Conservation (phyloP, 2,888 invertebrate species). For the Miltochrista miniata region DNA sequence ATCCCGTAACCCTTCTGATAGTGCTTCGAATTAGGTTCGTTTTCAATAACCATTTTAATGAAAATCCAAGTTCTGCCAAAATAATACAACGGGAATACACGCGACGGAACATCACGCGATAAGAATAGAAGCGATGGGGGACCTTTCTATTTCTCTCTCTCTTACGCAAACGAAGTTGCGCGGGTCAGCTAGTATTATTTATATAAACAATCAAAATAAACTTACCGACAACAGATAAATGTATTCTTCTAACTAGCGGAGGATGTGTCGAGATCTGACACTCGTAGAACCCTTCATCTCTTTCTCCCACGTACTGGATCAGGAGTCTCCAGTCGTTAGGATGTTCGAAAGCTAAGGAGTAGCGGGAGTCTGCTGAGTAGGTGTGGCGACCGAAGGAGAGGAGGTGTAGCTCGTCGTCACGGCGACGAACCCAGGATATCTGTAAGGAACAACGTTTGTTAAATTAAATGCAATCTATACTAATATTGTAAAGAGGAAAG, state of each 20-base stretch:
- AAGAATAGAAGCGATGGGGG: too few relatives aligned
- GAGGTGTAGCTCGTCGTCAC: slow-evolving; percentile 86
- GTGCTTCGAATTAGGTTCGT: too few relatives aligned
- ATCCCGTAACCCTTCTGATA: too few relatives aligned
- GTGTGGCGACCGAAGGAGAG: slow-evolving; percentile 87
- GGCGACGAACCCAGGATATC: slow-evolving; percentile 88
- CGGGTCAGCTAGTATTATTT: too few relatives aligned
- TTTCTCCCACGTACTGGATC: slow-evolving; percentile 88
- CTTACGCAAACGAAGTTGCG: too few relatives aligned
- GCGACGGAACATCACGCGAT: too few relatives aligned
- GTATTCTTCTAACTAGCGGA: slow-evolving; percentile 87
- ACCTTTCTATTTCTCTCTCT: too few relatives aligned
- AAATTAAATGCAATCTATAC: too few relatives aligned
- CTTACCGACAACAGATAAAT: slow-evolving; percentile 89
- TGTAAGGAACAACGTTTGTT: slow-evolving; percentile 33
- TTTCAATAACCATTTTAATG: too few relatives aligned
- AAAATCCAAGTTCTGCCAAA: too few relatives aligned
- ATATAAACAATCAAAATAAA: slow-evolving; percentile 19
- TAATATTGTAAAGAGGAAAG: too few relatives aligned
- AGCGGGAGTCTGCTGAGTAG: slow-evolving; percentile 86
- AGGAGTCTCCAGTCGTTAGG: slow-evolving; percentile 91
- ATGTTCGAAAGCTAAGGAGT: slow-evolving; percentile 87
- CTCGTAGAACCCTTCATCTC: slow-evolving; percentile 91
- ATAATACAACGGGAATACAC: too few relatives aligned
- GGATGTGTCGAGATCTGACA: slow-evolving; percentile 92